phyloP scores from a whole-genome alignment of 1,140 invertebrate species.

The Asbolus verrucosus region DNA sequence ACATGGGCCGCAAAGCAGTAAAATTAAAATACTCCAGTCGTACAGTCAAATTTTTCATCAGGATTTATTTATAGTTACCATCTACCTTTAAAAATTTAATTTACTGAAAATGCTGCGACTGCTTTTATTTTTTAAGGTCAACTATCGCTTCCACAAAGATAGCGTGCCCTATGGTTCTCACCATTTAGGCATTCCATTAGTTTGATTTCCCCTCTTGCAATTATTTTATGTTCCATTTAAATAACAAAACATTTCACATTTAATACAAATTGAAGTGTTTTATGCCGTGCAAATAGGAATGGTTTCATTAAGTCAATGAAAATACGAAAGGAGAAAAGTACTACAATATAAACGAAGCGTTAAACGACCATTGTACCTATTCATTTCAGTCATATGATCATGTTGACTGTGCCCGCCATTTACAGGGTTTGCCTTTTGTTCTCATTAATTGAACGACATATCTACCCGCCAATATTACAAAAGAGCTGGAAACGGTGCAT shows the following conservation, averaged over 20 bases:
- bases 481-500: constrained; percentile 50
- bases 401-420: constrained; percentile 47
- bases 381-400: constrained; percentile 46
- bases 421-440: constrained; percentile 50
- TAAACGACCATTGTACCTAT: constrained; percentile 51
- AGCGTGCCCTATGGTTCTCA: no score
- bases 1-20: no score
- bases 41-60: no score
- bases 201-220: constrained; percentile 3
- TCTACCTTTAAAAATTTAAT: no score
- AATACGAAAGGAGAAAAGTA: constrained; percentile 42
- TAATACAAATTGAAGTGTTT: constrained; percentile 20
- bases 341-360: constrained; percentile 50
- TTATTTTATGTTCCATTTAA: constrained; percentile 26
- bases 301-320: constrained; percentile 39
- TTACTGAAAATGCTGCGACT: no score
- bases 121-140: no score
- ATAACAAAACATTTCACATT: constrained; percentile 26
- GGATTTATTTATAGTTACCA: no score
- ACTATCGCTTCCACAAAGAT: no score
- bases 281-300: constrained; percentile 19
- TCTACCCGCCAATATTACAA: constrained; percentile 48
- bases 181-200: neutral
- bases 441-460: constrained; percentile 54
- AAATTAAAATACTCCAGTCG: no score